These are phyloP conservation scores for Rhinolophus sinicus DNA, from an alignment of 2,113 vertebrate species.

Conservation along the genomic window DNA sequence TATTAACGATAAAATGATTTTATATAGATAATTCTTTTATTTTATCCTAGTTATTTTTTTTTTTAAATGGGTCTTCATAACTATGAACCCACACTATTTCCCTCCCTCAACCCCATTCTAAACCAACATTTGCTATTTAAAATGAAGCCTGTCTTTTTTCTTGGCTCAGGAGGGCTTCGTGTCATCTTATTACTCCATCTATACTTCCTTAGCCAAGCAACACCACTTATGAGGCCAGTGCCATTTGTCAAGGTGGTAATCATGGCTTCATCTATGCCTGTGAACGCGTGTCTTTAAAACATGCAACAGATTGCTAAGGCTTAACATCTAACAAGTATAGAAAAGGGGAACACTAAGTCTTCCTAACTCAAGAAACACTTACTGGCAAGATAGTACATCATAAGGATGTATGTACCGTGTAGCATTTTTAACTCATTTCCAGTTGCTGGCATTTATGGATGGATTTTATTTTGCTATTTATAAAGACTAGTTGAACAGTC, in stretches of 20 bases:
- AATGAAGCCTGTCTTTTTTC: neutral
- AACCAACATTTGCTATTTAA: neutral
- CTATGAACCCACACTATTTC: neutral
- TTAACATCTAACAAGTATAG: neutral
- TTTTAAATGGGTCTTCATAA: neutral
- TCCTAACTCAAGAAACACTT: neutral
- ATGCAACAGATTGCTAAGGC: neutral
- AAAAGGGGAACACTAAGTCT: neutral
- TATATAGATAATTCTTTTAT: neutral
- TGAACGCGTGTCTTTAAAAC: neutral
- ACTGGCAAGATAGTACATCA: neutral
- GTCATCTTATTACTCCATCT: neutral
- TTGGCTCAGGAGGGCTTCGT: neutral
- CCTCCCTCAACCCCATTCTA: neutral
- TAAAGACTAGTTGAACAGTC: neutral
- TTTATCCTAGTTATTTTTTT: neutral
- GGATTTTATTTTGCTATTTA: neutral
- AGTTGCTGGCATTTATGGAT: neutral
- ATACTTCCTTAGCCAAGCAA: neutral
- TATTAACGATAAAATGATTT: neutral
- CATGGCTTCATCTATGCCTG: neutral
- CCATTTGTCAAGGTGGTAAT: neutral
- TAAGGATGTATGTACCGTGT: neutral
- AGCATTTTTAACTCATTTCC: neutral
- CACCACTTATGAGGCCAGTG: neutral